Evolutionary conservation across 2,113 vertebrate species (phyloP).

Genomic region (Microcebus jonahi): DNA sequence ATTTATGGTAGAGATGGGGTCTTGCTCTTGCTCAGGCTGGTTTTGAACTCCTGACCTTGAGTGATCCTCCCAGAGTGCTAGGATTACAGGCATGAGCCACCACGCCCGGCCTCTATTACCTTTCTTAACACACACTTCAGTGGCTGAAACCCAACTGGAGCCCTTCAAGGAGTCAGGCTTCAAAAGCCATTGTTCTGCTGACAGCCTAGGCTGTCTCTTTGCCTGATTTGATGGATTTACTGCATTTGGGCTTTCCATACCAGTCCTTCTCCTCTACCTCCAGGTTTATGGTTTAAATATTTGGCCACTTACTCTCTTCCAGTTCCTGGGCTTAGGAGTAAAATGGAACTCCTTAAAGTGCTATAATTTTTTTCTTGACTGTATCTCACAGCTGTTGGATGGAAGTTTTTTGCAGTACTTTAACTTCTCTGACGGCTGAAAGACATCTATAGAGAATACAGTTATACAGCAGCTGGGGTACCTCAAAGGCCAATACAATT

Average conservation of each 20-base stretch:
- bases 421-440: not conserved
- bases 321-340: not conserved
- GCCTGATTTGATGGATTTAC: conserved; percentile 78
- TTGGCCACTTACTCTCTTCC: not conserved
- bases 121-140: conserved; percentile 89
- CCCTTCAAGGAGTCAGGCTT: conserved; percentile 92
- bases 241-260: conserved; percentile 66
- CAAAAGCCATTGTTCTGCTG: conserved; percentile 94
- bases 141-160: conserved; percentile 95
- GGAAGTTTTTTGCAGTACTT: not conserved
- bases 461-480: not conserved
- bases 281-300: not conserved
- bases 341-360: not conserved
- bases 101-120: not conserved
- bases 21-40: too few relatives aligned
- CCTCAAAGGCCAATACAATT: not conserved
- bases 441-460: not conserved
- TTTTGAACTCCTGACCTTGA: too few relatives aligned
- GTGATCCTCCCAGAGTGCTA: too few relatives aligned
- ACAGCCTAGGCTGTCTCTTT: conserved; percentile 82
- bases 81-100: too few relatives aligned
- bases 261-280: conserved; percentile 34
- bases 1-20: too few relatives aligned
- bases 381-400: not conserved
- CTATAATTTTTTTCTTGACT: not conserved